A percentile compares a stretch with the other conserved stretches of the same genome.
These are phyloP conservation scores for Micromesistius poutassou DNA, from an alignment of 2,797 vertebrate genomes.

Conservation along the genomic window DNA sequence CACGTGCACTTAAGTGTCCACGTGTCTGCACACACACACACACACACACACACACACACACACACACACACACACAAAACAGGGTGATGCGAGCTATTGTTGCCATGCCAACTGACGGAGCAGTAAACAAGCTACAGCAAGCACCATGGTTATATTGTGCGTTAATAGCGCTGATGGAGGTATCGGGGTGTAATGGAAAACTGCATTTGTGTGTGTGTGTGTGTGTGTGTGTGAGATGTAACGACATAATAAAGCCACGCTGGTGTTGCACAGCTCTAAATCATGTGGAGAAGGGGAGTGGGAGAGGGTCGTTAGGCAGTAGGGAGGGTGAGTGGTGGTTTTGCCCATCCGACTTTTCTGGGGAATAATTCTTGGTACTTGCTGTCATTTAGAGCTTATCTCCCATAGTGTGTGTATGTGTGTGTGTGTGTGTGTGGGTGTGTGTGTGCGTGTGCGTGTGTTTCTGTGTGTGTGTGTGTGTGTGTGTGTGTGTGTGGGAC, in stretches of 20 bases:
- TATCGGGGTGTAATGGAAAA: conserved; percentile 35
- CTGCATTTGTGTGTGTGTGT: conserved; percentile 7
- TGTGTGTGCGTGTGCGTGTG: background rate
- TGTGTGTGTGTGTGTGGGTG: background rate
- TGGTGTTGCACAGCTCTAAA: too few relatives aligned
- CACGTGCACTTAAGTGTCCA: background rate
- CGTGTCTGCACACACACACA: background rate
- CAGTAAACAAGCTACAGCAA: conserved; percentile 50
- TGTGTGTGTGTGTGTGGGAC: background rate
- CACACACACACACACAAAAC: background rate
- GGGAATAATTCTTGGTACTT: too few relatives aligned
- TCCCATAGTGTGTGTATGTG: background rate
- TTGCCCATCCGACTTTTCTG: background rate
- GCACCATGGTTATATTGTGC: conserved; percentile 46
- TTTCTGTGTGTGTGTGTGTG: background rate
- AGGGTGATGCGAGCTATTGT: conserved; percentile 50
- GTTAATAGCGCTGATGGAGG: conserved; percentile 29
- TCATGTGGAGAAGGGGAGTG: background rate
- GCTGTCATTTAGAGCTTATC: too few relatives aligned
- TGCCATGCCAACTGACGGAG: conserved; percentile 67
- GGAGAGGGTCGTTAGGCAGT: background rate
- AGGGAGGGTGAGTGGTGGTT: background rate
- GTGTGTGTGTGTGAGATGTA: background rate
- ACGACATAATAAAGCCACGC: too few relatives aligned
- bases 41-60: background rate